Evolutionary conservation across 2,797 vertebrate genomes (phyloP).

Genomic region (Picus viridis): DNA sequence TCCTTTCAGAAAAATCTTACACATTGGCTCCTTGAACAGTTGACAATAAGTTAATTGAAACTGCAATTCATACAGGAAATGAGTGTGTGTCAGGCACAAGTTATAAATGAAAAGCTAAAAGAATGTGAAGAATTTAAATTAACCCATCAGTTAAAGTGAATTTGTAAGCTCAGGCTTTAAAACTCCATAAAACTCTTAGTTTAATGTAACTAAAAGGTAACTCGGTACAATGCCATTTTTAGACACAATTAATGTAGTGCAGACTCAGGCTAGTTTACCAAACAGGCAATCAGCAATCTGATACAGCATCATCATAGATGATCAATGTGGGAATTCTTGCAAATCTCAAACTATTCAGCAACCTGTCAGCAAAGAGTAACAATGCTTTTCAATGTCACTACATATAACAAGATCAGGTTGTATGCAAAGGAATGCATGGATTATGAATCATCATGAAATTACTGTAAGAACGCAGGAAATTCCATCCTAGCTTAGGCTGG

Average conservation of each 20-base stretch:
- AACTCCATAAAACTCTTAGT: neutral
- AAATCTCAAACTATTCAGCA: neutral
- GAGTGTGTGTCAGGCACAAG: neutral
- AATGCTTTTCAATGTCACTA: neutral
- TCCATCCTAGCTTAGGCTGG: neutral
- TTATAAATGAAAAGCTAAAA: slow-evolving; percentile 4
- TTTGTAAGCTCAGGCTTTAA: neutral
- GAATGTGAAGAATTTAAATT: slow-evolving; percentile 34
- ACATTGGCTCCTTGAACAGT: neutral
- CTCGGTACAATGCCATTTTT: slow-evolving; percentile 1
- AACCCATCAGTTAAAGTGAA: neutral
- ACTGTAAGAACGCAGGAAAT: neutral
- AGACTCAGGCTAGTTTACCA: neutral
- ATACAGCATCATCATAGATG: neutral
- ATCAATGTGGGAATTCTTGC: neutral
- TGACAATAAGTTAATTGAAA: neutral
- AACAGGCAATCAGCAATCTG: neutral
- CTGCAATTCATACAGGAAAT: neutral
- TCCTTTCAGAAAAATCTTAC: neutral
- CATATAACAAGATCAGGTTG: neutral
- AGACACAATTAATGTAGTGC: neutral
- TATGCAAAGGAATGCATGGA: neutral
- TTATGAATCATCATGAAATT: neutral
- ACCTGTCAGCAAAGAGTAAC: neutral
- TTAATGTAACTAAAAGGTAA: neutral